A percentile compares a stretch with the other conserved stretches of the same genome.
phyloP scores from a whole-genome alignment of 2,113 vertebrate genomes.

The Ailurus styani region DNA sequence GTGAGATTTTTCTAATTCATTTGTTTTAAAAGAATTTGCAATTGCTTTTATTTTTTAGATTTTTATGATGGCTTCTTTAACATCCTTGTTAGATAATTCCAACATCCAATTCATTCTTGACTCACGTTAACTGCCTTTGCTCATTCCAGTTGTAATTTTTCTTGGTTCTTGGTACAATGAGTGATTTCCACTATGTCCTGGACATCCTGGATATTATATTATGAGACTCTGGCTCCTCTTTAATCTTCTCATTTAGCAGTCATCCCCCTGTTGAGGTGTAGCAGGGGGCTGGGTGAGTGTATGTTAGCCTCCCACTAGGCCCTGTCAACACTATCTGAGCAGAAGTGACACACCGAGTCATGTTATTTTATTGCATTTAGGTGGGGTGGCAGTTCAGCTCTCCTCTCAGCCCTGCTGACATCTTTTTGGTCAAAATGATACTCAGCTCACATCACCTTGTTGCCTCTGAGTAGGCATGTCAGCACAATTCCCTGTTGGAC shows the following conservation, averaged over 20 bases:
- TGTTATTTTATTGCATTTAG: background rate
- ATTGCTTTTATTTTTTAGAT: background rate
- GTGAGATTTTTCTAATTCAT: slow-evolving; percentile 22
- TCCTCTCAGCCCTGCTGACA: background rate
- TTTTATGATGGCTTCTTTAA: background rate
- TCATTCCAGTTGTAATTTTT: background rate
- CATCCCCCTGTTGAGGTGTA: background rate
- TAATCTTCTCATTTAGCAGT: background rate
- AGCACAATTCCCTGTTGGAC: background rate
- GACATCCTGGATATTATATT: background rate
- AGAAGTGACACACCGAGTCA: background rate
- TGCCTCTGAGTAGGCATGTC: background rate
- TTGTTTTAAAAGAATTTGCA: background rate
- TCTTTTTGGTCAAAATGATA: background rate
- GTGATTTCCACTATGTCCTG: background rate
- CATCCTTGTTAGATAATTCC: background rate
- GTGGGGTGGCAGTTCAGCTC: background rate
- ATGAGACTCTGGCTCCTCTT: background rate
- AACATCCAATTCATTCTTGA: background rate
- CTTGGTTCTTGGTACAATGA: background rate
- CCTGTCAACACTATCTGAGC: background rate
- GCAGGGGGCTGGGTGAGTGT: background rate
- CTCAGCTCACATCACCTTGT: background rate
- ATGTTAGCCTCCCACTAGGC: background rate
- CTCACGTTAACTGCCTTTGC: background rate